Conservation (phyloP, 1,140 invertebrate species). For the Dendroctonus ponderosae region DNA sequence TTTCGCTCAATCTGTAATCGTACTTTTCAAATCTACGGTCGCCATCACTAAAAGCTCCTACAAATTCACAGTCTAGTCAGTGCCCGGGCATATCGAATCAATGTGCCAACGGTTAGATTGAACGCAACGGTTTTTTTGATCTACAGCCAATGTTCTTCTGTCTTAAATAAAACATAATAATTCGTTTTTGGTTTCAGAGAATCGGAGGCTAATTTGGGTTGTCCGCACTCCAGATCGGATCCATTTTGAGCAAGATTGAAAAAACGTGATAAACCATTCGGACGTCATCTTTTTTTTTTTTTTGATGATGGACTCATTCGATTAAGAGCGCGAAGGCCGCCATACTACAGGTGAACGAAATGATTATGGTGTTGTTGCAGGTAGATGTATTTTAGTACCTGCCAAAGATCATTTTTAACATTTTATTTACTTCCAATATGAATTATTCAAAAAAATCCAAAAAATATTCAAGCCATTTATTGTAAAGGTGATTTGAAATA, state of each 20-base stretch:
- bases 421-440: too few relatives aligned
- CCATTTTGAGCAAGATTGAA: slow-evolving; percentile 1
- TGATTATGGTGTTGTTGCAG: slow-evolving; percentile 8
- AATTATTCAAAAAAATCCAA: too few relatives aligned
- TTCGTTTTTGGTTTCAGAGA: not conserved
- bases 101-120: slow-evolving; percentile 5
- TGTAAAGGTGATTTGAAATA: too few relatives aligned
- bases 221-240: slow-evolving; percentile 14
- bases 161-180: slow-evolving; percentile 6
- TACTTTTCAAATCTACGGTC: slow-evolving; percentile 7
- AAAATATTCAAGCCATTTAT: too few relatives aligned
- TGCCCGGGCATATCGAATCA: not conserved
- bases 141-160: not conserved
- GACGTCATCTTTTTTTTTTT: not conserved
- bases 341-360: slow-evolving; percentile 13
- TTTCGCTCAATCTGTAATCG: slow-evolving; percentile 13
- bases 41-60: slow-evolving; percentile 7
- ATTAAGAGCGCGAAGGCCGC: slow-evolving; percentile 11
- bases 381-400: slow-evolving; percentile 4
- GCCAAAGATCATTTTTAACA: too few relatives aligned
- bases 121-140: not conserved
- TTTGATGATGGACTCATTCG: slow-evolving; percentile 13
- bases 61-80: slow-evolving; percentile 2
- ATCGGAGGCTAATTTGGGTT: slow-evolving; percentile 10
- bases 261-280: slow-evolving; percentile 1